These are phyloP conservation scores for Achlya flavicornis DNA, from an alignment of 2,888 invertebrate genomes.

Conservation along the genomic window DNA sequence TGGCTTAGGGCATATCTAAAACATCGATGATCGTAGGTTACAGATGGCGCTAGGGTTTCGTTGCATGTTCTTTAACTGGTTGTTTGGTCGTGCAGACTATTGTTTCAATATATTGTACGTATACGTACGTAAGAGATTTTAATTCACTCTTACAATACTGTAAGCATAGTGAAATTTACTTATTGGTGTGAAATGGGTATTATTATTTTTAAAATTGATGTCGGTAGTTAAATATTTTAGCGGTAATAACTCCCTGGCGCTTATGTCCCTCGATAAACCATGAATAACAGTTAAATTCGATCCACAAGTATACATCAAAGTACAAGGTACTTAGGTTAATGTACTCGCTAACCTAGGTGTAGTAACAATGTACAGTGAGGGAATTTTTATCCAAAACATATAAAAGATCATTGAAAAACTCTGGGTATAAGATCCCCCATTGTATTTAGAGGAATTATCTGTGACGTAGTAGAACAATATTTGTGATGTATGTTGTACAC, in stretches of 20 bases:
- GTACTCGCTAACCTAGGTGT: slow-evolving; percentile 16
- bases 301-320: slow-evolving; percentile 35
- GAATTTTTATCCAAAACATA: neutral
- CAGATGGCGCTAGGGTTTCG: slow-evolving; percentile 2
- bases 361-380: slow-evolving; percentile 3
- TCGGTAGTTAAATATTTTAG: slow-evolving; percentile 20
- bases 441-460: neutral
- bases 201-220: slow-evolving; percentile 27
- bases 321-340: slow-evolving; percentile 38
- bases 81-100: neutral
- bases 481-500: slow-evolving; percentile 30
- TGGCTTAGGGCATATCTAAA: neutral
- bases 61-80: neutral
- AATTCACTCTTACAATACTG: neutral
- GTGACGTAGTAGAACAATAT: slow-evolving; percentile 25
- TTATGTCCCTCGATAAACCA: neutral
- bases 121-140: slow-evolving; percentile 1
- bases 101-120: slow-evolving; percentile 1
- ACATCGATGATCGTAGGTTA: neutral
- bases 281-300: slow-evolving; percentile 21
- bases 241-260: slow-evolving; percentile 26
- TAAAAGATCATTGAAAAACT: neutral
- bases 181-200: slow-evolving; percentile 12
- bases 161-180: slow-evolving; percentile 7
- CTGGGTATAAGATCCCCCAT: neutral